Evolutionary conservation across 2,888 invertebrate genomes (phyloP), one percentile per base, ranked within the genome.

Genomic region (Papilio elwesi): DNA sequence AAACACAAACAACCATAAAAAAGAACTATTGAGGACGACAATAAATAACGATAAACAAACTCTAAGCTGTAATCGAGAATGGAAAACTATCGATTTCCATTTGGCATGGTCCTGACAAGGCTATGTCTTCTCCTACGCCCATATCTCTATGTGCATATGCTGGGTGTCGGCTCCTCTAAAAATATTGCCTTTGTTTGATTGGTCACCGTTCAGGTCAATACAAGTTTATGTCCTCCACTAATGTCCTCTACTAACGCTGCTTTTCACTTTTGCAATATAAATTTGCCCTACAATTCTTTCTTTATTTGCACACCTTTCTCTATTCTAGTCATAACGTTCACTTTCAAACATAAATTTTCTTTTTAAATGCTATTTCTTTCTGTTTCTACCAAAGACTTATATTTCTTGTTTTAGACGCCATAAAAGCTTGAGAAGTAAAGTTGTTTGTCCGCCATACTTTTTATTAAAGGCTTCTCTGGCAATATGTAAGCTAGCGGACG

Each of bases 391-490:
- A 4, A 26, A 26, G 26, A 26, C 4, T 26, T 26, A 26, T 26
- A 26, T 26, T 26, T 26, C 26, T 26, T 26, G 26, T 26, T 26
- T 26, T 26, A 26, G 26, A 26, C 26, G 0, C 43, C 43, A 43
- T 43, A 43, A 43, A 43, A 43, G 48, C 48, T 48, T 47, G 10
- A 53, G 52, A 66, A 53, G 52, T 16, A 52, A 53, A 67, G 38
- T 16, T 36, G 36, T 59, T 57, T 36, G 38, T 13, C 10, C 48
- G 57, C 49, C 68, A 57, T 68, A 10, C 59, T 59, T 68, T 68
- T 68, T 68, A 59, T 59, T 68, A 59, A 68, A 15, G 15, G 8
- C 15, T 49, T 65, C 59, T 26, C 47, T 59, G 36, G 49, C 52
- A 63, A 53, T 51, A 69, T 63, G 38, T 53, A 49, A 48, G 15